Evolutionary conservation across 2,888 invertebrate genomes (phyloP).

Genomic region (Pachymerium ferrugineum): DNA sequence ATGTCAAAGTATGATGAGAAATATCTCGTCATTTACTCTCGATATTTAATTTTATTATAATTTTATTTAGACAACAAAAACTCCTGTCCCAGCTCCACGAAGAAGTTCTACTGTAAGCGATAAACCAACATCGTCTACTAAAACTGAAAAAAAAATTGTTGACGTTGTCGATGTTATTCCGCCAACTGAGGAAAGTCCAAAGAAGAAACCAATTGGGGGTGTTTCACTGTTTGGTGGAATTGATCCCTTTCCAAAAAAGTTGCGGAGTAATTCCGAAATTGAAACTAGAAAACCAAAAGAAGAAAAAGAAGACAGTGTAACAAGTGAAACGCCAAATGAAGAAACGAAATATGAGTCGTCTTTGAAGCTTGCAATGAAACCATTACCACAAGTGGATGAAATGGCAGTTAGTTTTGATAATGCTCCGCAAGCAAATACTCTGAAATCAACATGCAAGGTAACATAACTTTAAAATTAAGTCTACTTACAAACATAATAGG

Average conservation of each 20-base stretch:
- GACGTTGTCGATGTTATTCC: background rate
- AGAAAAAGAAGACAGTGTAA: constrained; percentile 35
- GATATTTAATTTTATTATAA: background rate
- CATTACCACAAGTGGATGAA: constrained; percentile 39
- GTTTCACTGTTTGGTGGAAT: constrained; percentile 44
- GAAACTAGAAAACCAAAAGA: background rate
- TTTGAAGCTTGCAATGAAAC: constrained; percentile 35
- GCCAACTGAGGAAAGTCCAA: background rate
- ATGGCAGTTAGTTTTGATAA: constrained; percentile 43
- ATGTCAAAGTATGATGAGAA: background rate
- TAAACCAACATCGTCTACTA: background rate
- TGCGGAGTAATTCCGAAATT: too few species aligned
- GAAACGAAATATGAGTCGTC: background rate
- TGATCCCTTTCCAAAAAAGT: constrained; percentile 38
- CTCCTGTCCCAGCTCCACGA: background rate
- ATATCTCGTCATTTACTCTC: background rate
- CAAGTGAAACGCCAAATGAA: background rate
- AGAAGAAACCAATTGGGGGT: constrained; percentile 42
- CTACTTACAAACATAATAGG: too few species aligned
- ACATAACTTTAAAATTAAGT: background rate
- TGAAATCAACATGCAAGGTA: constrained; percentile 44
- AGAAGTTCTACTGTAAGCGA: background rate
- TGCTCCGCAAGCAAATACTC: constrained; percentile 42
- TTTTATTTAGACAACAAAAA: background rate
- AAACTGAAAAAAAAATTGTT: background rate